Percentiles rank a stretch among this genome's conserved stretches.
Evolutionary conservation across 2,797 vertebrate species (phyloP).

Genomic region (Alauda arvensis): DNA sequence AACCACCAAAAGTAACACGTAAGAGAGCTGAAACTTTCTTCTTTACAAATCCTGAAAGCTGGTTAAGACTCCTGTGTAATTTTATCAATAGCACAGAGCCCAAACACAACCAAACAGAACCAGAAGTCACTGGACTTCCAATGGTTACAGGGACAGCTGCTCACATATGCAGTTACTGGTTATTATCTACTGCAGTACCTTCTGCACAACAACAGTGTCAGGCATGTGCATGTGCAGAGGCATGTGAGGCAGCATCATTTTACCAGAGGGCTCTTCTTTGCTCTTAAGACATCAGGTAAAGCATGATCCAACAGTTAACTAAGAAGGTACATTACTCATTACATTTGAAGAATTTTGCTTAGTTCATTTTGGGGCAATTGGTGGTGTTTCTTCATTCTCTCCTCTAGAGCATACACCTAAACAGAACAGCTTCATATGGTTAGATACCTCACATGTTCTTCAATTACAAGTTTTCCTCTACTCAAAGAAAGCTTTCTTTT

Average conservation of each 20-base stretch:
- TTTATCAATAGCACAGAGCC: background rate
- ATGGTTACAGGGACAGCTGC: accelerated
- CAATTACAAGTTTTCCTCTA: background rate
- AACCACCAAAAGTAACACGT: background rate
- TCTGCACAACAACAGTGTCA: background rate
- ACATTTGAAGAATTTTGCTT: background rate
- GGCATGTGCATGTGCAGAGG: background rate
- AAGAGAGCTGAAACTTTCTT: background rate
- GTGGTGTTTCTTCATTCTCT: background rate
- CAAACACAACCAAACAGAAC: background rate
- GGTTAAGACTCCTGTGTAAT: background rate
- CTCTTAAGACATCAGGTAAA: background rate
- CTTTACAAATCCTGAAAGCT: background rate
- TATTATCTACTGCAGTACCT: background rate
- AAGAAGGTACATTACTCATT: background rate
- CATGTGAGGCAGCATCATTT: background rate
- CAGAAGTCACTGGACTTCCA: background rate
- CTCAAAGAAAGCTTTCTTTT: background rate
- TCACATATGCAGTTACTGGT: background rate
- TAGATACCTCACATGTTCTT: background rate
- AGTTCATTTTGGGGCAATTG: background rate
- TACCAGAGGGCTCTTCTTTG: background rate
- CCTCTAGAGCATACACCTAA: background rate
- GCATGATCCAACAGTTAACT: background rate
- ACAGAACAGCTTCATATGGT: background rate